These are phyloP conservation scores for Urophycis tenuis DNA, from an alignment of 2,797 vertebrate genomes.

Conservation along the genomic window DNA sequence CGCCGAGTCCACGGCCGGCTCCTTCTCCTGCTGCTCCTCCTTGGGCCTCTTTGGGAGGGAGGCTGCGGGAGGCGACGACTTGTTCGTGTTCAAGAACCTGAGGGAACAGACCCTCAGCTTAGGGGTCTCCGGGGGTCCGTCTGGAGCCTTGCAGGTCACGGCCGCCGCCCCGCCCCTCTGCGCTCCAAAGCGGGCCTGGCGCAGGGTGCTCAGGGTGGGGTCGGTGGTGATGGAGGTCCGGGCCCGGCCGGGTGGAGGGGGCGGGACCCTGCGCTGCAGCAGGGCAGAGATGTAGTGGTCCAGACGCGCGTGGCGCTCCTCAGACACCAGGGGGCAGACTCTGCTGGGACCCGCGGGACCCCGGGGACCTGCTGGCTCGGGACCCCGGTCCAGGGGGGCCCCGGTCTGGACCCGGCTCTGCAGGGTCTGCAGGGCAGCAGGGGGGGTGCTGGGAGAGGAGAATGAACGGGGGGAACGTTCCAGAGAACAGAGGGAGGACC, in stretches of 20 bases:
- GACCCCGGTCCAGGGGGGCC: slow-evolving; percentile 34
- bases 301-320: slow-evolving; percentile 66
- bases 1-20: slow-evolving; percentile 30
- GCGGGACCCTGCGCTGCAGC: slow-evolving; percentile 80
- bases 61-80: slow-evolving; percentile 4
- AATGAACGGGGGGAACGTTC: slow-evolving; percentile 65
- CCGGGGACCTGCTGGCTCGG: not conserved
- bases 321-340: slow-evolving; percentile 17
- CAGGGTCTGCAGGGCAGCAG: slow-evolving; percentile 67
- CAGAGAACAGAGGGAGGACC: slow-evolving; percentile 53
- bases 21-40: not conserved
- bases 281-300: slow-evolving; percentile 85
- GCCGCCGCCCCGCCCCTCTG: slow-evolving; percentile 33
- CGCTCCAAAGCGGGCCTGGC: slow-evolving; percentile 75
- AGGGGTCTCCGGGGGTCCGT: too few species aligned
- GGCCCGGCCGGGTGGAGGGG: slow-evolving; percentile 76
- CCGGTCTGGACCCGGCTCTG: slow-evolving; percentile 21
- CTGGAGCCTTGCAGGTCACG: not conserved
- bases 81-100: not conserved
- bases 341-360: not conserved
- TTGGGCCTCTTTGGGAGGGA: slow-evolving; percentile 45
- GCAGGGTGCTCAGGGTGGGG: slow-evolving; percentile 78
- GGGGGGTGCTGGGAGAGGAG: slow-evolving; percentile 73
- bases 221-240: slow-evolving; percentile 86
- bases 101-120: too few species aligned